phyloP scores from a whole-genome alignment of 2,888 invertebrate species.

The Aphidoletes aphidimyza region DNA sequence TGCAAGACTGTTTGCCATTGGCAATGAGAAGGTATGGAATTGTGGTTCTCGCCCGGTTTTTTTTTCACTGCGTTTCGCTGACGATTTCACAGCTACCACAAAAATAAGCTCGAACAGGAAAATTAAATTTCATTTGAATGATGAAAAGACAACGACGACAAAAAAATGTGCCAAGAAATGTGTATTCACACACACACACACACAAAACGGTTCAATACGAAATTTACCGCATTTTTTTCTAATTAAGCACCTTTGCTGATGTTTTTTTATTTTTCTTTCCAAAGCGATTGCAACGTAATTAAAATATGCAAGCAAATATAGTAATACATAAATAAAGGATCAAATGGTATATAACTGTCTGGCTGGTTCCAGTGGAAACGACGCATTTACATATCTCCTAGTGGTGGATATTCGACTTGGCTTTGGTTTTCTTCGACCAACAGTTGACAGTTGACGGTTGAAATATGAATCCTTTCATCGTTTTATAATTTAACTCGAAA shows the following conservation, averaged over 20 bases:
- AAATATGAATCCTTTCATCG: background rate
- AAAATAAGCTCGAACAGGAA: slow-evolving; percentile 44
- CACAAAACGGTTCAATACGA: slow-evolving; percentile 19
- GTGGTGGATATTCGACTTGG: no score
- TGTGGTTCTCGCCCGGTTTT: background rate
- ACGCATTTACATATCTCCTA: no score
- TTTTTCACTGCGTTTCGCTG: background rate
- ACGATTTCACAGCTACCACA: background rate
- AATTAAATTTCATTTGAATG: slow-evolving; percentile 46
- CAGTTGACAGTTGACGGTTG: background rate
- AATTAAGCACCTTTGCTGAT: slow-evolving; percentile 29
- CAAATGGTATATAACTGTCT: background rate
- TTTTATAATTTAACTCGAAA: background rate
- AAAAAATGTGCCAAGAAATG: background rate
- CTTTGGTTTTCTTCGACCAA: background rate
- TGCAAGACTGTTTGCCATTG: slow-evolving; percentile 45
- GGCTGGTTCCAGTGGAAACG: background rate
- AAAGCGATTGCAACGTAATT: slow-evolving; percentile 36
- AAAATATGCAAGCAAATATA: slow-evolving; percentile 16
- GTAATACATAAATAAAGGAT: background rate
- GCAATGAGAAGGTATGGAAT: slow-evolving; percentile 44
- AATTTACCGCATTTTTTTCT: slow-evolving; percentile 47
- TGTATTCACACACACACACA: background rate
- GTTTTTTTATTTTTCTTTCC: background rate
- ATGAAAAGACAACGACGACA: slow-evolving; percentile 10